Base-by-base conservation (phyloP, 1,140 invertebrate species). In the Sogatella furcifera region DNA sequence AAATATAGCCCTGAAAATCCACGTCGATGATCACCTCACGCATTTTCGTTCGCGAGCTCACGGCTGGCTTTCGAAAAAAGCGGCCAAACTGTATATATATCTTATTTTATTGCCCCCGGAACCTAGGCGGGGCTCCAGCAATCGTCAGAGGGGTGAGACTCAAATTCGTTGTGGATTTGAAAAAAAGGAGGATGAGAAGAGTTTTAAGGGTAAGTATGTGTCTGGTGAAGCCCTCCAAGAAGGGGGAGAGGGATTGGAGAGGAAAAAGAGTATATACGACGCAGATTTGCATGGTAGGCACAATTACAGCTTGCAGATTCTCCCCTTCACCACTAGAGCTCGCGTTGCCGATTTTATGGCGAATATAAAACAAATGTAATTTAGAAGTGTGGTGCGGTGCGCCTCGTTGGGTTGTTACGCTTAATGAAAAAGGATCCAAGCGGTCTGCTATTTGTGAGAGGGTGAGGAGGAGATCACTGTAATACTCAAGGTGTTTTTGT, bases 281-380 rank as follows among this genome's bases (percentile, higher is more conserved):
- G 2, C 43, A 44, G 43, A 49, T 49, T 49, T 49, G 46, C 46
- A 49, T 49, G 46, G 46, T 49, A 49, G 46, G 46, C 46, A 49
- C 46, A 49, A 49, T 49, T 49, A 49, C 46, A 49, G 46, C 15
- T 14, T 49, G 15, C 46, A 17, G 9, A 8, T 9, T 49, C 15
- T 49, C 34, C 34, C 34, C 34, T 38, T 38, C 34, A 9, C 34
- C 34, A 38, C 34, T 38, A 13, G 34, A 38, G 34, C 11, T 4
- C 11, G 34, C 8, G 46, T 14, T 49, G 15, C 46, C 46, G 46
- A 49, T 49, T 49, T 49, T 19, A 49, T 49, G 46, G 46, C 46
- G 46, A 49, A 49, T 49, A 49, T 49, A 49, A 49, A 49, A 49
- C 46, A 49, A 49, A 49, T 49, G 46, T 49, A 49, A 49, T 49